Evolutionary conservation across 2,888 invertebrate genomes (phyloP), one percentile per base, ranked within the genome.

Genomic region (Athalia circularis): DNA sequence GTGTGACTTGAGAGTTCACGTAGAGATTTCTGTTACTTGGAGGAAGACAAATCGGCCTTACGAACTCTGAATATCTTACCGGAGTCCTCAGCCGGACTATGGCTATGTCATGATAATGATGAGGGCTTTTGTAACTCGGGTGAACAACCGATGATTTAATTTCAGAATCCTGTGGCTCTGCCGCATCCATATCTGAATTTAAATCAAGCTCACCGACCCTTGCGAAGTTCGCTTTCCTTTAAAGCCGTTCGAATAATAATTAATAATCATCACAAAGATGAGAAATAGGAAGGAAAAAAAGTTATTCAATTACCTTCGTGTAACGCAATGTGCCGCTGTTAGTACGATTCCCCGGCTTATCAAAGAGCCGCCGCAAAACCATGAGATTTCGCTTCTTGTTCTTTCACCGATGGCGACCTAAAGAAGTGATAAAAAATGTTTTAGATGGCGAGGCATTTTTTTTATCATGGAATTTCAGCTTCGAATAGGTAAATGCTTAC

Each of bases 291-390:
- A 54, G 43, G 52, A 77, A 5, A 4, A 59, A 13, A 15, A 11
- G 45, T 54, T 52, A 3, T 50, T 9, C 48, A 47, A 45, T 78
- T 79, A 84, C 83, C 83, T 81, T 47, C 80, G 77, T 48, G 79
- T 79, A n/a, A 80, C 80, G 79, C 85, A 85, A 70, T 85, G 85
- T 13, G 85, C 84, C 5, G 85, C 85, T 13, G 85, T 85, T 15
- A 84, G 77, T 8, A 85, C 83, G 6, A 80, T 78, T 45, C 79
- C 79, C 43, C 77, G 75, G 54, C 80, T 78, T 9, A 85, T 74
- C 11, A 85, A 77, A 9, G 82, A 76, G 5, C 83, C 85, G 6
- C 83, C 83, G 80, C 85, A 85, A 57, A 80, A 82, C 83, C 82
- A 84, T 45, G 81, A 78, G 13, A 81, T 59, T 6, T 75, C 59